These are phyloP conservation scores for Wiebesia pumilae DNA, from an alignment of 1,140 invertebrate species.

Conservation along the genomic window DNA sequence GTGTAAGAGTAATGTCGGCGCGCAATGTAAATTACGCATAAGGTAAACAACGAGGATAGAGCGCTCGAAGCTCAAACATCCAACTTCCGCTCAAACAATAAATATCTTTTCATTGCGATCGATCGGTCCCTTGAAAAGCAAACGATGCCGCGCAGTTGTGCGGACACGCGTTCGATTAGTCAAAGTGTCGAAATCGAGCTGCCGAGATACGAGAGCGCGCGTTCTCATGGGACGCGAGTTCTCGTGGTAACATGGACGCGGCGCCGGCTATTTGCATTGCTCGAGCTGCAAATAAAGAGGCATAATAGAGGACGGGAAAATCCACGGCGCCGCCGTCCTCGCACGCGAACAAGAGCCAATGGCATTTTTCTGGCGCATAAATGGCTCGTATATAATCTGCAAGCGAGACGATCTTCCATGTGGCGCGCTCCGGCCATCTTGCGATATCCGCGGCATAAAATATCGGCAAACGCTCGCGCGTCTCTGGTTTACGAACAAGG, in stretches of 20 bases:
- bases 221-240: conserved; percentile 10
- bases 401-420: neutral
- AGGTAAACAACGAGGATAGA: conserved; percentile 35
- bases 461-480: conserved; percentile 51
- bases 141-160: neutral
- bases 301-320: neutral
- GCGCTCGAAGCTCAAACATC: conserved; percentile 32
- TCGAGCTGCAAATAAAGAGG: neutral
- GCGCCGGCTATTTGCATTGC: neutral
- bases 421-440: neutral
- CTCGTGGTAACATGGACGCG: neutral
- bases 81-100: conserved; percentile 19
- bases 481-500: conserved; percentile 7
- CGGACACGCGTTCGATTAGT: conserved; percentile 10
- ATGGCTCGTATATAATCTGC: conserved; percentile 18
- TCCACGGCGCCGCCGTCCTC: neutral
- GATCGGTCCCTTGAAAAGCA: neutral
- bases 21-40: conserved; percentile 43
- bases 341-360: neutral
- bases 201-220: conserved; percentile 3
- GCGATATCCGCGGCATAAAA: conserved; percentile 52
- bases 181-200: conserved; percentile 31
- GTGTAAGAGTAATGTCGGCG: neutral
- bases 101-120: neutral
- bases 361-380: neutral